Percentiles rank a stretch among this genome's conserved stretches.
Conservation (phyloP, 2,888 invertebrate genomes). For the Conchocele bisecta region DNA sequence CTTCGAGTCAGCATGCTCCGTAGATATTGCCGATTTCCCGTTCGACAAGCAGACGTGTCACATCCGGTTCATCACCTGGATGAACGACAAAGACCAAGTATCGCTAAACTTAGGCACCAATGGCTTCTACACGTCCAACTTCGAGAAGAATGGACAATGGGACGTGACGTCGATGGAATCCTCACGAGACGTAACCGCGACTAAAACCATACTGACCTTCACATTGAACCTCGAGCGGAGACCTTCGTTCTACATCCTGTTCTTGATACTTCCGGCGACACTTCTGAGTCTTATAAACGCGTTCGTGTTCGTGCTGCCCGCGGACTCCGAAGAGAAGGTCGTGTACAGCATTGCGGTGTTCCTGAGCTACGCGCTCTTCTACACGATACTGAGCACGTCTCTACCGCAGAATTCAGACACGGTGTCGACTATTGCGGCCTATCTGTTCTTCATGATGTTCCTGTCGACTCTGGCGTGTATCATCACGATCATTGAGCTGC, state of each 20-base stretch:
- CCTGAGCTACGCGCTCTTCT: slow-evolving; percentile 55
- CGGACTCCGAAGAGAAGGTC: slow-evolving; percentile 52
- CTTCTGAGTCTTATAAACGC: slow-evolving; percentile 43
- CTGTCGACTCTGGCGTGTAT: slow-evolving; percentile 48
- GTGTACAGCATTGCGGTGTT: slow-evolving; percentile 52
- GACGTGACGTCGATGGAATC: slow-evolving; percentile 38
- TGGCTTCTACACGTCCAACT: slow-evolving; percentile 51
- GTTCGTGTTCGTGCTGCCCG: slow-evolving; percentile 55
- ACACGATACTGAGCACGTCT: slow-evolving; percentile 51
- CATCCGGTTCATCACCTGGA: slow-evolving; percentile 55
- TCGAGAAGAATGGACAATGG: slow-evolving; percentile 58
- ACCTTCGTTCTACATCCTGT: slow-evolving; percentile 49
- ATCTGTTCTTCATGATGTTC: slow-evolving; percentile 57
- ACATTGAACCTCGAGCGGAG: slow-evolving; percentile 43
- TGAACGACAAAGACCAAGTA: slow-evolving; percentile 34
- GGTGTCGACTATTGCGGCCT: slow-evolving; percentile 50
- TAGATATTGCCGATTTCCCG: slow-evolving; percentile 59
- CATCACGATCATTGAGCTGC: slow-evolving; percentile 46
- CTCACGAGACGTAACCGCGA: slow-evolving; percentile 16
- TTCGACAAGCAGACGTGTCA: slow-evolving; percentile 61
- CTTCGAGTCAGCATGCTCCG: slow-evolving; percentile 54
- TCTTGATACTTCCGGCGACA: slow-evolving; percentile 46
- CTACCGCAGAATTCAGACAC: slow-evolving; percentile 52
- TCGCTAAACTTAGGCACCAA: slow-evolving; percentile 24
- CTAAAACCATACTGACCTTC: slow-evolving; percentile 40